These are phyloP conservation scores for Laterallus jamaicensis DNA, from an alignment of 2,113 vertebrate genomes.

Conservation along the genomic window DNA sequence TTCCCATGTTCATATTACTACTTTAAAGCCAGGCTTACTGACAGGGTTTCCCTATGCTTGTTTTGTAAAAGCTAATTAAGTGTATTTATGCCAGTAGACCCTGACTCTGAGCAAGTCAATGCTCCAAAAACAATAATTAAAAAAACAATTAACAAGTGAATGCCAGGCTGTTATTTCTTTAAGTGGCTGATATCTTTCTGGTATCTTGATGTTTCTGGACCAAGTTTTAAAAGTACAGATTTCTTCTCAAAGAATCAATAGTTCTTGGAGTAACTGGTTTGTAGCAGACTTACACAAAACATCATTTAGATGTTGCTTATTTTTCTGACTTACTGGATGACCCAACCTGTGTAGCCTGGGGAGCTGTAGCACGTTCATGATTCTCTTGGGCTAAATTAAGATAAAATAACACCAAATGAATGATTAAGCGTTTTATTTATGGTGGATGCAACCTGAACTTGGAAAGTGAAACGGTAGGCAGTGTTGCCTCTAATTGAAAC, in stretches of 20 bases:
- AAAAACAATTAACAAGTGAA: neutral
- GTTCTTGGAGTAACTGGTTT: neutral
- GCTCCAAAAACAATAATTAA: neutral
- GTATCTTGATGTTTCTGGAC: neutral
- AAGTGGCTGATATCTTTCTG: neutral
- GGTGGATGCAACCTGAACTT: too few relatives aligned
- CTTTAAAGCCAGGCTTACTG: neutral
- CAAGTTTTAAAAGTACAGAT: neutral
- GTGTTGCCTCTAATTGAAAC: too few relatives aligned
- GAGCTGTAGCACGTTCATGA: too few relatives aligned
- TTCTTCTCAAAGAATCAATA: neutral
- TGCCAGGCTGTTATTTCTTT: neutral
- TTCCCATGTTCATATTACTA: neutral
- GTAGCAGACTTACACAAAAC: neutral
- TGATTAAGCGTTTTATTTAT: too few relatives aligned
- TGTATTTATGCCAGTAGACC: neutral
- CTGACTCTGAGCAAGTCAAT: neutral
- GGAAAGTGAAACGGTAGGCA: too few relatives aligned
- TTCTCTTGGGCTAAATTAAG: too few relatives aligned
- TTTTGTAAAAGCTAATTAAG: neutral
- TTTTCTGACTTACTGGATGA: neutral
- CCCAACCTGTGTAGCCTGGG: too few relatives aligned
- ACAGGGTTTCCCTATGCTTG: neutral
- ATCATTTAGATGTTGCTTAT: neutral
- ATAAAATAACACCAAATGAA: too few relatives aligned